These are phyloP conservation scores for Hemicentrotus pulcherrimus DNA, from an alignment of 35 echinoderm and acorn worm genomes.

Conservation along the genomic window DNA sequence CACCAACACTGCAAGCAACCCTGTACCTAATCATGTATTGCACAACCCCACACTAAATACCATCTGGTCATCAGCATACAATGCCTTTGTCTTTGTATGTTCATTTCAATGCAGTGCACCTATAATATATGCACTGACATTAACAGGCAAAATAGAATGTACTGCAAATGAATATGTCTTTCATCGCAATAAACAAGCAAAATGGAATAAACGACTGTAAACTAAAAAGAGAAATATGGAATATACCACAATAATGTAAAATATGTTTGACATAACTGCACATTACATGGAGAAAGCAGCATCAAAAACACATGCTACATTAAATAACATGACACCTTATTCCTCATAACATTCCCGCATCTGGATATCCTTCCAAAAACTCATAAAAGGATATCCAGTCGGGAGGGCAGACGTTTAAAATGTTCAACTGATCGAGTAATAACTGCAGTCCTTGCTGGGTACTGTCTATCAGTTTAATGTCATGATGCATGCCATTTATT, in stretches of 20 bases:
- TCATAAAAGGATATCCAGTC: background rate
- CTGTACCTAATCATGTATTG: no score
- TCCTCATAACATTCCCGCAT: background rate
- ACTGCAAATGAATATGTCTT: no score
- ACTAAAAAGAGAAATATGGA: background rate
- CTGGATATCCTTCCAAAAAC: background rate
- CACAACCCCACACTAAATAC: background rate
- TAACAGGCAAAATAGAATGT: no score
- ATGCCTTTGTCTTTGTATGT: background rate
- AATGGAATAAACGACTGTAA: background rate
- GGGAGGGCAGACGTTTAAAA: background rate
- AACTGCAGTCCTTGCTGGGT: background rate
- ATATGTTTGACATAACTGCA: background rate
- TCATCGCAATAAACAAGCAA: background rate
- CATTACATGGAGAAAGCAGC: background rate
- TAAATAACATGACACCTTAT: background rate
- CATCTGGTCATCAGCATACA: background rate
- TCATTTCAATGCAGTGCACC: no score
- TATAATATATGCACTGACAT: no score
- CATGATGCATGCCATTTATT: slow-evolving; percentile 2
- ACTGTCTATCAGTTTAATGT: background rate
- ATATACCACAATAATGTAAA: no score
- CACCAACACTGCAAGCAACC: no score
- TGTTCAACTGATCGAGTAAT: background rate
- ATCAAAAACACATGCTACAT: background rate